These are phyloP conservation scores for Eucidaris tribuloides DNA, from an alignment of 35 echinoderm and acorn worm species.

Conservation along the genomic window DNA sequence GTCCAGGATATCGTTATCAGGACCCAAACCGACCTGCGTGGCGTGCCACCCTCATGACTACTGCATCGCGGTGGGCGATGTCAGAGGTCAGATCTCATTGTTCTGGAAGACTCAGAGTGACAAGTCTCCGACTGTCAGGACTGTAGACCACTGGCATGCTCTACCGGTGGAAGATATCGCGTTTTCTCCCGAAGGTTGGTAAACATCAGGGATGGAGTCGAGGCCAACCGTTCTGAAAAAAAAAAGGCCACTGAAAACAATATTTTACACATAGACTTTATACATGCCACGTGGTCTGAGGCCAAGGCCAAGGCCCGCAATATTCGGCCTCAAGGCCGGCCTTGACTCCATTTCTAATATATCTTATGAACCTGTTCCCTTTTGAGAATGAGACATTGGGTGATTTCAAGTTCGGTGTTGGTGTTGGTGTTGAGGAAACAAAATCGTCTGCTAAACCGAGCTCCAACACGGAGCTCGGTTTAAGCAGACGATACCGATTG, in stretches of 20 bases:
- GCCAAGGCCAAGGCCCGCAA: too few species aligned
- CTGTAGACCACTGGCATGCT: constrained; percentile 87
- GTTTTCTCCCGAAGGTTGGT: constrained; percentile 78
- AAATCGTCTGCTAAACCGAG: too few species aligned
- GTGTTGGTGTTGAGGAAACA: too few species aligned
- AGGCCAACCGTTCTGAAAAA: background rate
- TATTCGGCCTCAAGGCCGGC: too few species aligned
- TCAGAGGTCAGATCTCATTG: constrained; percentile 52
- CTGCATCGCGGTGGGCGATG: constrained; percentile 76
- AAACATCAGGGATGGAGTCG: constrained; percentile 38
- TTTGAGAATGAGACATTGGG: too few species aligned
- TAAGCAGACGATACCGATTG: too few species aligned
- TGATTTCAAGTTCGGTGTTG: too few species aligned
- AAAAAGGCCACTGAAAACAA: background rate
- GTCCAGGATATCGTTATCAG: background rate
- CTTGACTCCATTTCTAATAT: background rate
- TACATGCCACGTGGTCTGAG: background rate
- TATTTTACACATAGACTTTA: too few species aligned
- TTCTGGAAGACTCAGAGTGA: constrained; percentile 56
- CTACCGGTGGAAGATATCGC: constrained; percentile 76
- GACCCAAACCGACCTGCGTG: constrained; percentile 51
- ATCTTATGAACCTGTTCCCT: too few species aligned
- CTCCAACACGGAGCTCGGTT: too few species aligned
- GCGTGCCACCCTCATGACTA: constrained; percentile 77
- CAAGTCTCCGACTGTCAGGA: constrained; percentile 5